Evolutionary conservation across 35 echinoderm and acorn worm genomes (phyloP).

Genomic region (Lytechinus variegatus): DNA sequence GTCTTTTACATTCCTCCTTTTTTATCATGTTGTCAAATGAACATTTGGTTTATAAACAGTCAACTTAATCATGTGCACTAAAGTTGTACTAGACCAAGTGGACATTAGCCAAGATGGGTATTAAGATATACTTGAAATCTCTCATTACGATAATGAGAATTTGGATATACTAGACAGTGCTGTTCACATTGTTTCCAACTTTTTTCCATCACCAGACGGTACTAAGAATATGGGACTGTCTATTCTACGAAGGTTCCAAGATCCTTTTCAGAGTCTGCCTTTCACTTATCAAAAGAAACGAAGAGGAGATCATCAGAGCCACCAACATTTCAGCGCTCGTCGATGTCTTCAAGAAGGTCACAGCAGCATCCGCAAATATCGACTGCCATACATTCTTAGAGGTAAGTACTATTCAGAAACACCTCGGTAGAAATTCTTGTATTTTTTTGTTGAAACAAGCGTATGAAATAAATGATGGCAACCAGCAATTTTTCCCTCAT

Average conservation of each 20-base stretch:
- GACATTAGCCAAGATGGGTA: no score
- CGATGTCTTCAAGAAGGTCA: constrained; percentile 79
- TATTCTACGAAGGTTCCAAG: constrained; percentile 98
- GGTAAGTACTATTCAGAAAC: constrained; percentile 41
- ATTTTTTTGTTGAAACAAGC: no score
- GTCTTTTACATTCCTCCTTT: no score
- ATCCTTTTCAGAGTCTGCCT: constrained; percentile 88
- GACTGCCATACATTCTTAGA: constrained; percentile 96
- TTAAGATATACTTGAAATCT: no score
- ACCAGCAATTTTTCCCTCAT: no score
- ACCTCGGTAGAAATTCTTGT: no score
- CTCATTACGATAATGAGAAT: no score
- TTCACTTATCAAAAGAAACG: constrained; percentile 71
- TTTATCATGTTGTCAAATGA: no score
- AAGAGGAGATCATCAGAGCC: constrained; percentile 56
- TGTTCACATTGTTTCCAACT: neutral
- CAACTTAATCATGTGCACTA: no score
- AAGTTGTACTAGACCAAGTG: no score
- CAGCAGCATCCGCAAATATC: constrained; percentile 57
- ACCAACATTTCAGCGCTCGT: constrained; percentile 65
- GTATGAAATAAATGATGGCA: no score
- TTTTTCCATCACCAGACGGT: constrained; percentile 71
- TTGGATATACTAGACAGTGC: neutral
- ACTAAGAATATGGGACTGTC: constrained; percentile 93
- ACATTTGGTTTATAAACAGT: no score